Evolutionary conservation across 2,113 vertebrate genomes (phyloP).

Genomic region (Rhinoptilus africanus): DNA sequence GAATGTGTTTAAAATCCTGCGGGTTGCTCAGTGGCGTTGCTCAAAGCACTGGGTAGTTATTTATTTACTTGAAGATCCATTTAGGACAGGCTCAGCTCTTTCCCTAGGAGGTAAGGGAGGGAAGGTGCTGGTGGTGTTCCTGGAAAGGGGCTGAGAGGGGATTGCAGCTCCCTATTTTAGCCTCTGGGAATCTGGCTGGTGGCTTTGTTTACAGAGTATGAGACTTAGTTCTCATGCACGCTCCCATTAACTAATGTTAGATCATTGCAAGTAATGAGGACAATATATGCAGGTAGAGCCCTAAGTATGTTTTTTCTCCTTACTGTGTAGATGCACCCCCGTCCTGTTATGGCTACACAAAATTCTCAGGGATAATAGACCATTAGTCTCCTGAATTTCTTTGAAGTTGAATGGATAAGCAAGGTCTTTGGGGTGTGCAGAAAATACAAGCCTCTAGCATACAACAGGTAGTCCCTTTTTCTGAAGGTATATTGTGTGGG

Average conservation of each 20-base stretch:
- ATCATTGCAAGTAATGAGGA: background rate
- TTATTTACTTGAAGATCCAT: background rate
- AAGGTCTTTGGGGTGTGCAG: background rate
- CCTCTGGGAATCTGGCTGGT: background rate
- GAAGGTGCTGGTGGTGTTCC: background rate
- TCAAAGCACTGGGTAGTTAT: background rate
- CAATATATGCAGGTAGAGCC: background rate
- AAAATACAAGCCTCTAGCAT: background rate
- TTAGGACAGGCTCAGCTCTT: background rate
- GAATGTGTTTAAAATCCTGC: fast-evolving
- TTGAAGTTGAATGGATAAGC: background rate
- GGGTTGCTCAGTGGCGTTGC: fast-evolving
- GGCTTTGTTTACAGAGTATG: background rate
- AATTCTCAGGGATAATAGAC: background rate
- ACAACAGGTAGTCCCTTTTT: background rate
- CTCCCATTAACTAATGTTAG: background rate
- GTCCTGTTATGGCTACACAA: fast-evolving
- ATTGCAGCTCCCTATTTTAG: background rate
- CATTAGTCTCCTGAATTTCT: background rate
- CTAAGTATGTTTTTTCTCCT: background rate
- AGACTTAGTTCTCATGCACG: background rate
- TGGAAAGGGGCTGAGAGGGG: background rate
- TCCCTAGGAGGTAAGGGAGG: background rate
- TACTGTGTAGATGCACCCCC: background rate
- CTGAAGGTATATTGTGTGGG: background rate